Percentiles rank a stretch among this genome's conserved stretches.
phyloP scores from a whole-genome alignment of 2,113 vertebrate species.

The Butorides virescens region DNA sequence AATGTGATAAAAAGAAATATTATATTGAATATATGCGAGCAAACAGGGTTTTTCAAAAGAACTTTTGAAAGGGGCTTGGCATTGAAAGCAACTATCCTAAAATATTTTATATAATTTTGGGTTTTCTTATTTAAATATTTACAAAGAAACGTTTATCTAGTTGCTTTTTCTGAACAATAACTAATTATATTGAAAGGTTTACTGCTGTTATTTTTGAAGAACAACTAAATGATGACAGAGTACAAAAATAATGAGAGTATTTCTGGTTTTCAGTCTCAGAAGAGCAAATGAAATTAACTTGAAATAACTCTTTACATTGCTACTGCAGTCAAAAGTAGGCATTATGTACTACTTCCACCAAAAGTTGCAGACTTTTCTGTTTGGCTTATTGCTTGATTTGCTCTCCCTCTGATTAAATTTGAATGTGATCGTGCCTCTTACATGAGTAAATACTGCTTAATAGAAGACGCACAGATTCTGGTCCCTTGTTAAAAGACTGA shows the following conservation, averaged over 20 bases:
- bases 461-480: not conserved
- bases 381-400: not conserved
- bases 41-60: not conserved
- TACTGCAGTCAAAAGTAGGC: not conserved
- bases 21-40: not conserved
- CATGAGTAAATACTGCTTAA: not conserved
- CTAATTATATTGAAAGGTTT: not conserved
- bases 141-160: not conserved
- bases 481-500: not conserved
- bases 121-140: not conserved
- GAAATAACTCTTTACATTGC: not conserved
- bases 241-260: not conserved
- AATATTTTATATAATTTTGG: not conserved
- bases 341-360: not conserved
- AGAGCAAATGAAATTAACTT: conserved; percentile 4
- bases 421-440: not conserved
- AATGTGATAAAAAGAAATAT: not conserved
- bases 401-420: not conserved
- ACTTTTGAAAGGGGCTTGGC: not conserved
- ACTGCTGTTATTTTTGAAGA: not conserved
- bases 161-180: not conserved
- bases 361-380: not conserved
- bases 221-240: conserved; percentile 1
- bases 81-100: not conserved
- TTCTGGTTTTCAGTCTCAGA: not conserved